phyloP scores from a whole-genome alignment of 2,113 vertebrate genomes.

The Ptychochromis oligacanthus region DNA sequence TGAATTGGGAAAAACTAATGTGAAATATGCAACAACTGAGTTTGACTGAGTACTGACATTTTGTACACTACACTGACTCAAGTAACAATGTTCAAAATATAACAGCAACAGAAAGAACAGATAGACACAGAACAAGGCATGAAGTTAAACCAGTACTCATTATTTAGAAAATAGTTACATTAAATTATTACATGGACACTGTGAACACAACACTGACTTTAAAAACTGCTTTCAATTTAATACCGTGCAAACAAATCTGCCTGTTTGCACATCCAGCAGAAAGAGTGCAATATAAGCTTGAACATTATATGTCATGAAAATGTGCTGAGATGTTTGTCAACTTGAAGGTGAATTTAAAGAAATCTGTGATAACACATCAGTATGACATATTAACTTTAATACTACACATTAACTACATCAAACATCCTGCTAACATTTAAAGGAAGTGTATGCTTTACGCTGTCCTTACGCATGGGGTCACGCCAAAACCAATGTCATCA shows the following conservation, averaged over 20 bases:
- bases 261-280: neutral
- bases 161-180: neutral
- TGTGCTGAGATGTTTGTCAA: neutral
- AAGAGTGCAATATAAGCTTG: neutral
- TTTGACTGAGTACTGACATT: slow-evolving; percentile 41
- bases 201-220: neutral
- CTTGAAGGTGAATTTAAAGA: neutral
- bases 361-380: neutral
- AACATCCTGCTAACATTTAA: neutral
- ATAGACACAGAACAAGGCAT: neutral
- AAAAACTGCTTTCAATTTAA: neutral
- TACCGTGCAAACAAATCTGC: neutral
- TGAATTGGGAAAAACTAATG: slow-evolving; percentile 7
- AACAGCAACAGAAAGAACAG: neutral
- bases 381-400: too few relatives aligned
- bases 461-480: too few relatives aligned
- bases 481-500: neutral
- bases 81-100: neutral
- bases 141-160: neutral
- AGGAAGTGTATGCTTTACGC: too few relatives aligned
- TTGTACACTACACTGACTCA: neutral
- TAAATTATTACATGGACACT: neutral
- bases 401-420: neutral
- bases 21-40: slow-evolving; percentile 34
- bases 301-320: neutral